Evolutionary conservation across 1,140 invertebrate genomes (phyloP), one percentile per base, ranked within the genome.

Genomic region (Ips nitidus): DNA sequence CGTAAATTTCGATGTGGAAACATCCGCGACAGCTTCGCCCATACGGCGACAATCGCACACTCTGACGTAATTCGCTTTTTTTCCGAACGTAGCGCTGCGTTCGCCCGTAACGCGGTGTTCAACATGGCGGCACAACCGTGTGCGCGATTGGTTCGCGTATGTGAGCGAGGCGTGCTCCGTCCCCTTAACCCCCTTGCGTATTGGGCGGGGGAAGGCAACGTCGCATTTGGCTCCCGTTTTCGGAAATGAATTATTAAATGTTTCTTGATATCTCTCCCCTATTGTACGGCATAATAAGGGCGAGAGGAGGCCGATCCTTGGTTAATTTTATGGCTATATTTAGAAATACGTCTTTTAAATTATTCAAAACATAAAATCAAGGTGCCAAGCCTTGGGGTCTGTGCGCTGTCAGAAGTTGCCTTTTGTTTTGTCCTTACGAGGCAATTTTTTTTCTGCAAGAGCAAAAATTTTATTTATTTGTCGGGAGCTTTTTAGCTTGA

Each of bases 221-320:
- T 37, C 52, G 72, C 71, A 55, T 56, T 67, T 74, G 69, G 60
- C 69, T 71, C 39, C 68, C 59, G 58, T 70, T 66, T 75, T 74
- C 52, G 56, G 45, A 66, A 70, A 75, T 75, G 62, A 75, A 75
- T 74, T 73, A 75, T 75, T 74, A 72, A 75, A 75, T 64, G 73
- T 68, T 73, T 75, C 72, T 75, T 75, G 70, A 75, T 75, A 71
- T 69, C 74, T 72, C 71, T 69, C 66, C 66, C 45, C n/a, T 50
- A 45, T 47, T 61, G 39, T 59, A 37, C 61, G 58, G 52, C 56
- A 42, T 43, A 39, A n/a, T 61, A 8, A 4, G 41, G 37, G 45
- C 38, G 4, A 45, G 43, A 60, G 52, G 42, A 39, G 41, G 38
- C 38, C 55, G 65, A 66, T 66, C 55, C 56, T 66, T 66, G 57